Base-by-base conservation (phyloP, 2,888 invertebrate species). In the Agriopis leucophaearia region DNA sequence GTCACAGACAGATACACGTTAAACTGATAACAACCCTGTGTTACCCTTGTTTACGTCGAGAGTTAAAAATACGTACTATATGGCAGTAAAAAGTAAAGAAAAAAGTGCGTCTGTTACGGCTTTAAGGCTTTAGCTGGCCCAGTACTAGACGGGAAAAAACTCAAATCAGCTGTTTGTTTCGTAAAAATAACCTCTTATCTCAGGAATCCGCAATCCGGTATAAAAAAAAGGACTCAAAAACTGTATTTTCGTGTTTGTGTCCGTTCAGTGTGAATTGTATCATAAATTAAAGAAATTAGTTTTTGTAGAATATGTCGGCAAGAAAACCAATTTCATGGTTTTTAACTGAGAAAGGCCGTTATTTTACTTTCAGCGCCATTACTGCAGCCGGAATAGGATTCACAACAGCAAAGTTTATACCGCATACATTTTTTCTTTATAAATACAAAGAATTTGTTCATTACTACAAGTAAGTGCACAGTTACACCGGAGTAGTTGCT, bases 361-460 rank as follows among this genome's bases (percentile, higher is more conserved):
- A 84, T 72, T 86, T 95, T 78, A 91, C 94, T 1, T 95, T 94
- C 80, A 74, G 94, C n/a, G 89, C 89, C 1, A 88, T 91, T 42
- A 94, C 95, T 71, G 90, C 94, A 16, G 64, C 59, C 45, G 75
- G 71, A 40, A 42, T 75, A 64, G 69, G 72, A 45, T 40, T 72
- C 8, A 67, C 72, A 1, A 54, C 67, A 73, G 91, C 88, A 7
- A 94, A 95, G 83, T 95, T 94, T 81, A 70, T 94, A 47, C 96
- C 96, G 0, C 94, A 97, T 67, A 96, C 96, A 0, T 82, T 96
- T 71, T 88, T 95, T 0, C 74, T 97, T 1, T 83, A 95, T 3
- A 91, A 95, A 80, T 96, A 96, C 79, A 94, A 94, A 80, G 94
- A 95, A 42, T 88, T 96, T 70, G 92, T 96, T 8, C 95, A 95